Percentiles rank a stretch among this genome's conserved stretches.
Conservation (phyloP, 2,888 invertebrate species). For the Chironomus tentans region DNA sequence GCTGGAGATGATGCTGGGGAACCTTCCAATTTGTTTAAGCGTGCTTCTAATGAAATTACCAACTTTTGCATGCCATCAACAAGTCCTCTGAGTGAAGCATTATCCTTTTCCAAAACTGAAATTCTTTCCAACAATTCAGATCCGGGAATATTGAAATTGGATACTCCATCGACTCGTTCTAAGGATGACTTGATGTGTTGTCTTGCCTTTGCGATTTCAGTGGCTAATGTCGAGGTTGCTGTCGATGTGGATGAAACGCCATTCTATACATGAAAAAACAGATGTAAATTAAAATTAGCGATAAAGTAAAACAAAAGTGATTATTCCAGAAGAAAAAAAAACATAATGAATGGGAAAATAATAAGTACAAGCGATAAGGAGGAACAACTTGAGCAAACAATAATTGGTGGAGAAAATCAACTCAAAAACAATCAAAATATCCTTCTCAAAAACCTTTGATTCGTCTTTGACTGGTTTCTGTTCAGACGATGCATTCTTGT, state of each 20-base stretch:
- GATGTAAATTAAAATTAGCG: neutral
- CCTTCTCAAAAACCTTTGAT: neutral
- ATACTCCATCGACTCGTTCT: constrained; percentile 65
- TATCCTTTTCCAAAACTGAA: constrained; percentile 50
- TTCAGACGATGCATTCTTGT: neutral
- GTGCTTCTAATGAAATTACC: constrained; percentile 37
- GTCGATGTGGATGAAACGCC: constrained; percentile 33
- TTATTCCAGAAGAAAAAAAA: neutral
- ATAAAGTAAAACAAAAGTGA: neutral
- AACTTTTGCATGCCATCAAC: constrained; percentile 37
- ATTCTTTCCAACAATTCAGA: constrained; percentile 50
- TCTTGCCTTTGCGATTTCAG: constrained; percentile 78
- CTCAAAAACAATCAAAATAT: neutral
- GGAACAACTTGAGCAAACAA: neutral
- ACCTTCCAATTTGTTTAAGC: constrained; percentile 37
- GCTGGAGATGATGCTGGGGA: too few species aligned
- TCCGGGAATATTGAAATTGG: constrained; percentile 41
- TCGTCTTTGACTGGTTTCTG: neutral
- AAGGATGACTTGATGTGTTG: constrained; percentile 70
- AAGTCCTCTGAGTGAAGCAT: constrained; percentile 42
- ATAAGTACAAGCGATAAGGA: neutral
- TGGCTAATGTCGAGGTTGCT: constrained; percentile 56
- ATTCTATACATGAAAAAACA: neutral
- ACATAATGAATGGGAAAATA: neutral
- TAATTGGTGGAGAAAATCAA: neutral